phyloP scores from a whole-genome alignment of 1,140 invertebrate genomes.

The Drosophila nebulosa region DNA sequence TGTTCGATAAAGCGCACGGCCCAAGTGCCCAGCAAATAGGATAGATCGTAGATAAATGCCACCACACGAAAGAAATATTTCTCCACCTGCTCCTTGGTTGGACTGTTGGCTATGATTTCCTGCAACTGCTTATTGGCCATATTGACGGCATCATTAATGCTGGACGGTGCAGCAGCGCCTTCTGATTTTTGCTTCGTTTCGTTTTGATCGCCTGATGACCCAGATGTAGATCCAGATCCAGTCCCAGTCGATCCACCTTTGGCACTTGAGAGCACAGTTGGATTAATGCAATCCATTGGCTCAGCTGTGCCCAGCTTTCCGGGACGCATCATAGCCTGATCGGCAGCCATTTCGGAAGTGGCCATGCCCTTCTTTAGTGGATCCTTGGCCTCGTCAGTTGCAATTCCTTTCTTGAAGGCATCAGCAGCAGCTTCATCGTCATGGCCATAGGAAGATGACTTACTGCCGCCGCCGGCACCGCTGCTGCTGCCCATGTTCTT shows the following conservation, averaged over 20 bases:
- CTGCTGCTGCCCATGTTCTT: neutral
- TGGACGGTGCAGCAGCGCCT: neutral
- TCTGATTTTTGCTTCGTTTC: neutral
- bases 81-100: slow-evolving; percentile 61
- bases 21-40: slow-evolving; percentile 38
- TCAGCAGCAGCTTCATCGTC: neutral
- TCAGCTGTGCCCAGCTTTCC: slow-evolving; percentile 8
- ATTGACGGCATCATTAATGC: slow-evolving; percentile 15
- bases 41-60: slow-evolving; percentile 64
- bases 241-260: neutral
- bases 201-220: neutral
- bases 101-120: slow-evolving; percentile 50
- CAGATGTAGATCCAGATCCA: no score
- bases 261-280: neutral
- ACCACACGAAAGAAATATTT: slow-evolving; percentile 63
- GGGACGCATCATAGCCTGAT: neutral
- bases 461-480: neutral
- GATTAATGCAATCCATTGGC: neutral
- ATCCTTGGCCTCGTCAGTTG: neutral
- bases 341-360: neutral
- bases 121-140: slow-evolving; percentile 43
- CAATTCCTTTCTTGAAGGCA: neutral
- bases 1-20: slow-evolving; percentile 46
- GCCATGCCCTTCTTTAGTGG: neutral
- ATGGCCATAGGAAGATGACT: neutral